Percentiles rank a stretch among this genome's conserved stretches.
These are phyloP conservation scores for Papilio protenor DNA, from an alignment of 2,888 invertebrate species.

Conservation along the genomic window DNA sequence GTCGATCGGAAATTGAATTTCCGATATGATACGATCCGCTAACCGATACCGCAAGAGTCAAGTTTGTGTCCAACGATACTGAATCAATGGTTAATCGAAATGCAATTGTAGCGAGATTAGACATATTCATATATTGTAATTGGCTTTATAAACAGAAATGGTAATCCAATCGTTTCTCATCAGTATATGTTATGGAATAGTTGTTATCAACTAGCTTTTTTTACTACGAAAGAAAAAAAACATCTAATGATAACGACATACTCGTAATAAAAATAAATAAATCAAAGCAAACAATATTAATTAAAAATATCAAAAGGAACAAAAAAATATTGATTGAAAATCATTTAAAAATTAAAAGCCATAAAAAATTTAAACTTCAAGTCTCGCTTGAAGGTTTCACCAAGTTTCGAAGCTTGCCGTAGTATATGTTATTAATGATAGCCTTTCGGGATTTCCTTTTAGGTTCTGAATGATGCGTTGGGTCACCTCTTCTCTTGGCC, in stretches of 20 bases:
- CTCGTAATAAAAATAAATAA: background rate
- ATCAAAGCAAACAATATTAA: background rate
- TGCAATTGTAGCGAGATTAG: slow-evolving; percentile 47
- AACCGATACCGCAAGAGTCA: slow-evolving; percentile 59
- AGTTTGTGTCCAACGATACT: slow-evolving; percentile 52
- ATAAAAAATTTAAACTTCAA: background rate
- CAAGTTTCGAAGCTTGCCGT: slow-evolving; percentile 27
- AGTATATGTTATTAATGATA: slow-evolving; percentile 2
- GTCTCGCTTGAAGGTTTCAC: background rate
- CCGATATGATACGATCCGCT: slow-evolving; percentile 78
- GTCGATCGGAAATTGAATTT: slow-evolving; percentile 81
- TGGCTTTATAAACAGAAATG: background rate
- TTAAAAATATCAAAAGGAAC: background rate
- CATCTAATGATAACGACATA: background rate
- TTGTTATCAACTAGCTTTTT: too few species aligned
- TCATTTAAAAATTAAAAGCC: background rate
- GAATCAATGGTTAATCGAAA: slow-evolving; percentile 49
- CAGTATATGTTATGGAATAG: too few species aligned
- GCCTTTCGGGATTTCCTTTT: slow-evolving; percentile 13
- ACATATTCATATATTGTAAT: background rate
- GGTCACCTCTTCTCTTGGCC: slow-evolving; percentile 1
- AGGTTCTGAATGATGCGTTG: background rate
- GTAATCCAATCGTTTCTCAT: too few species aligned
- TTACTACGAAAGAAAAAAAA: too few species aligned
- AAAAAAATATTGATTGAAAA: background rate